Conservation (phyloP, 2,888 invertebrate genomes). For the Patella caerulea region DNA sequence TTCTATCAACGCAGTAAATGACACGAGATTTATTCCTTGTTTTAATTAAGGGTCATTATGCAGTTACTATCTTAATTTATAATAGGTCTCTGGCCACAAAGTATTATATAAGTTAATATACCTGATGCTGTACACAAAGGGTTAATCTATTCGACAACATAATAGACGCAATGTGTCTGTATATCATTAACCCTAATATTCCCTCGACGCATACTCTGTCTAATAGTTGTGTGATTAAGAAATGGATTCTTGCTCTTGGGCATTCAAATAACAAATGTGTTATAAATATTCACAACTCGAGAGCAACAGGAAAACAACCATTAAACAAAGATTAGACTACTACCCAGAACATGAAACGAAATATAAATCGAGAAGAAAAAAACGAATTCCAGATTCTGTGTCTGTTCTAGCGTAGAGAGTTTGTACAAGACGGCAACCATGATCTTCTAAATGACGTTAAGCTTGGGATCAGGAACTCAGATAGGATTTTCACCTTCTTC, state of each 20-base stretch:
- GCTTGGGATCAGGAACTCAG: background rate
- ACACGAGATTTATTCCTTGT: too few relatives aligned
- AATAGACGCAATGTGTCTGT: background rate
- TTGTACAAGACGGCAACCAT: background rate
- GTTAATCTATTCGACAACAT: background rate
- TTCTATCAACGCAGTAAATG: too few relatives aligned
- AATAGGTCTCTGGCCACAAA: too few relatives aligned
- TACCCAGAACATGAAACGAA: too few relatives aligned
- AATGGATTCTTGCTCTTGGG: slow-evolving; percentile 1
- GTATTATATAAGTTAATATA: too few relatives aligned
- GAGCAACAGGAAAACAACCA: too few relatives aligned
- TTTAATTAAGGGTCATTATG: too few relatives aligned
- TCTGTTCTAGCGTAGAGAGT: too few relatives aligned
- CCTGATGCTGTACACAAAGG: background rate
- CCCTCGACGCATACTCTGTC: background rate
- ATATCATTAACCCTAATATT: background rate
- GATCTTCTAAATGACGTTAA: slow-evolving; percentile 2
- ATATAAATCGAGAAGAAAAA: too few relatives aligned
- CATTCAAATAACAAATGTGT: background rate
- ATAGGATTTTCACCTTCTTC: slow-evolving; percentile 6
- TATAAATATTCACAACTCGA: background rate
- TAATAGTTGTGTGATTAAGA: slow-evolving; percentile 10
- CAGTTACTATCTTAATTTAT: too few relatives aligned
- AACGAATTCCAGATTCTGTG: too few relatives aligned
- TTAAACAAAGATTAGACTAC: too few relatives aligned